These are phyloP conservation scores for Elanoides forficatus DNA, from an alignment of 2,113 vertebrate genomes.

Conservation along the genomic window DNA sequence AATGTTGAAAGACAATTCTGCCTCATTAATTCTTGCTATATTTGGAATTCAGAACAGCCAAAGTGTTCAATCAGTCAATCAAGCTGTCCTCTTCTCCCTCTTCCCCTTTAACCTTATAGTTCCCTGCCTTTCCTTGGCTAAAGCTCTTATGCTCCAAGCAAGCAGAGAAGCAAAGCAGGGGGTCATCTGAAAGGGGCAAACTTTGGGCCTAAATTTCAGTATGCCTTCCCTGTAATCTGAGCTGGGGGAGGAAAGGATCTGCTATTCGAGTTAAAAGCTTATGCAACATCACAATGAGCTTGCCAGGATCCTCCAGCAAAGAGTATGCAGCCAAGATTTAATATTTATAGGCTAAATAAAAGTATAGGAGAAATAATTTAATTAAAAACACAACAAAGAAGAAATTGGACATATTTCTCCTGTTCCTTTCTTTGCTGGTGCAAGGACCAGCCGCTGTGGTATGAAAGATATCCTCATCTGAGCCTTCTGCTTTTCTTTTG, in stretches of 20 bases:
- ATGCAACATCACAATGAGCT: not conserved
- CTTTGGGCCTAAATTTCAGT: not conserved
- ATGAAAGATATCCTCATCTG: not conserved
- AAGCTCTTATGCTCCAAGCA: not conserved
- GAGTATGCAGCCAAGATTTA: not conserved
- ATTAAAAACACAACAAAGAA: not conserved
- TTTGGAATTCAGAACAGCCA: not conserved
- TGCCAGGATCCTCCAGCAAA: not conserved
- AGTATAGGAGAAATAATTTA: not conserved
- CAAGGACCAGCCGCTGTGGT: not conserved
- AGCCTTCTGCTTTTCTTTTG: not conserved
- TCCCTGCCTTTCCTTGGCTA: not conserved
- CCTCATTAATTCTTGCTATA: not conserved
- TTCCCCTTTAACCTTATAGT: not conserved
- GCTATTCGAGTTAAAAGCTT: not conserved
- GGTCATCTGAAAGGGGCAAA: not conserved
- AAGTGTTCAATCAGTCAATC: not conserved
- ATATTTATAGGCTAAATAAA: conserved; percentile 4
- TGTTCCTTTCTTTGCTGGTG: not conserved
- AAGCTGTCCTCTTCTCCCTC: not conserved
- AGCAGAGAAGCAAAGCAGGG: not conserved
- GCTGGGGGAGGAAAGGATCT: not conserved
- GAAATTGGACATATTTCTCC: not conserved
- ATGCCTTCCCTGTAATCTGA: not conserved
- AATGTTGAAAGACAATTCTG: not conserved